Conservation (phyloP, 53 echinoderm and acorn worm species). For the Crossaster papposus region DNA sequence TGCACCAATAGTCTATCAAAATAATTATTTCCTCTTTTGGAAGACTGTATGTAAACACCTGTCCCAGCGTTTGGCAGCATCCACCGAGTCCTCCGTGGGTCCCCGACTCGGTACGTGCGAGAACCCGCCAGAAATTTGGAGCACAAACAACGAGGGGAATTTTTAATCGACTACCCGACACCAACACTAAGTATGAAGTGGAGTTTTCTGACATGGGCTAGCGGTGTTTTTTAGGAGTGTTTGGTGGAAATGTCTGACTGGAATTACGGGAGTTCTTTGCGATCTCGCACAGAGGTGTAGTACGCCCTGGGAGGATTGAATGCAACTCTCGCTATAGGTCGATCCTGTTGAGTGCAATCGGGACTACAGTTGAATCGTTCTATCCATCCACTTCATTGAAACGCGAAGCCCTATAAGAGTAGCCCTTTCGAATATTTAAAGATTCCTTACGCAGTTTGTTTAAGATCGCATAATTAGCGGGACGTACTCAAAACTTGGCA, state of each 20-base stretch:
- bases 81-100: background rate
- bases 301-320: constrained; percentile 5
- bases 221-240: constrained; percentile 12
- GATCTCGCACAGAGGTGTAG: background rate
- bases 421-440: background rate
- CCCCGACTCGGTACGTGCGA: background rate
- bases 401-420: constrained; percentile 14
- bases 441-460: background rate
- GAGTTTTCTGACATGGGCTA: constrained; percentile 28
- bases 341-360: background rate
- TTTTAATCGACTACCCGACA: constrained; percentile 51
- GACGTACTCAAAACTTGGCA: background rate
- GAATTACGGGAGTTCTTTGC: background rate
- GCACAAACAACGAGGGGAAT: constrained; percentile 28
- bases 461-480: background rate
- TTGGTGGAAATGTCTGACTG: constrained; percentile 3
- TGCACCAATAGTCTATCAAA: constrained; percentile 49
- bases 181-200: constrained; percentile 33
- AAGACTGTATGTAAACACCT: constrained; percentile 45
- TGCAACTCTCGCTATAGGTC: constrained; percentile 34
- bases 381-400: constrained; percentile 25
- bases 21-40: constrained; percentile 28
- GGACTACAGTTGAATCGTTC: background rate
- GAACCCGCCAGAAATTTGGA: background rate
- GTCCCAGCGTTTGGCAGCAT: background rate